A percentile compares a stretch with the other conserved stretches of the same genome.
Conservation (phyloP, 2,888 invertebrate genomes). For the Ypsolopha scabrella region DNA sequence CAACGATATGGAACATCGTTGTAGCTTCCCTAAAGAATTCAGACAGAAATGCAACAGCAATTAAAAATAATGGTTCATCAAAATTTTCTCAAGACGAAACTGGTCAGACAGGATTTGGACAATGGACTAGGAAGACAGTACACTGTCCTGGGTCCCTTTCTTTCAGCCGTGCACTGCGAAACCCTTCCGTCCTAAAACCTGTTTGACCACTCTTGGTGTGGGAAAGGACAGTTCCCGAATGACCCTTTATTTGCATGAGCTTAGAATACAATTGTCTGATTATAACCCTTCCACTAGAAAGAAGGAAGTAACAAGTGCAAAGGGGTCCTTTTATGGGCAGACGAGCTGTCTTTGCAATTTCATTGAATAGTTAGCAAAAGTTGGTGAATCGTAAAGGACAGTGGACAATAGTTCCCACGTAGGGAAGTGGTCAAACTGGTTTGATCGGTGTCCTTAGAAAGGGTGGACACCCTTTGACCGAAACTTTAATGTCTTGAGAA, state of each 20-base stretch:
- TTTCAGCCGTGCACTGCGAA: constrained; percentile 28
- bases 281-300: not conserved
- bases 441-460: constrained; percentile 20
- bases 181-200: constrained; percentile 41
- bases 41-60: not conserved
- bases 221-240: constrained; percentile 46
- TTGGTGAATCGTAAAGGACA: constrained; percentile 9
- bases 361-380: constrained; percentile 1
- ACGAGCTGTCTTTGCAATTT: not conserved
- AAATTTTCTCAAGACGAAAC: constrained; percentile 39
- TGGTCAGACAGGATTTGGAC: constrained; percentile 58
- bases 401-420: constrained; percentile 53
- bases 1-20: too few relatives aligned
- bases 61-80: constrained; percentile 1
- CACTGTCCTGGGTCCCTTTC: constrained; percentile 30
- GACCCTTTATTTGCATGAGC: constrained; percentile 55
- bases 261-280: not conserved
- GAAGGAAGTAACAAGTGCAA: constrained; percentile 5
- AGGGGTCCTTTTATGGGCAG: constrained; percentile 1
- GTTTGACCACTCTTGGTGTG: constrained; percentile 53
- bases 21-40: too few relatives aligned
- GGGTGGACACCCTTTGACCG: constrained; percentile 34
- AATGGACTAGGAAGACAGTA: constrained; percentile 35
- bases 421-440: constrained; percentile 54
- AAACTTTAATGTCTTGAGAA: constrained; percentile 21